Evolutionary conservation across 2,797 vertebrate genomes (phyloP).

Genomic region (Chaenodraco wilsoni): DNA sequence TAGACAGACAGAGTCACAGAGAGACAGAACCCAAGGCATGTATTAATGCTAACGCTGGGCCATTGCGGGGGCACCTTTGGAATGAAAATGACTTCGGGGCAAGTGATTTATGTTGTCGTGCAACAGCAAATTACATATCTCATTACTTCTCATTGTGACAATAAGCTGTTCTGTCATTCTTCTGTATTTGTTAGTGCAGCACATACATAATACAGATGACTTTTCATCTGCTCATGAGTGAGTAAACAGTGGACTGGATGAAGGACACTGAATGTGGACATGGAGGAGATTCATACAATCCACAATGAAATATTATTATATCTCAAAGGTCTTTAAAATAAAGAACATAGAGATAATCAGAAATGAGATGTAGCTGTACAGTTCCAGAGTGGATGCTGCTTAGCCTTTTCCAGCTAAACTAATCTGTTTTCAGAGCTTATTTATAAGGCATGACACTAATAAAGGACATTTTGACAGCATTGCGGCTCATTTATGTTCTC

Average conservation of each 20-base stretch:
- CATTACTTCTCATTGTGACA: conserved; percentile 73
- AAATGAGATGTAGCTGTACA: conserved; percentile 4
- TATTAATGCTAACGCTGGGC: conserved; percentile 34
- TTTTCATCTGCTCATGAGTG: conserved; percentile 47
- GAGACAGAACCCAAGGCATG: conserved; percentile 12
- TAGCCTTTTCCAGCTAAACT: conserved; percentile 27
- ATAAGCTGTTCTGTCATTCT: conserved; percentile 67
- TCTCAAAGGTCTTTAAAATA: background rate
- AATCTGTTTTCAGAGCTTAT: conserved; percentile 32
- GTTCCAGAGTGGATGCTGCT: conserved; percentile 4
- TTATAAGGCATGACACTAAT: conserved; percentile 40
- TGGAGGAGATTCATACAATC: background rate
- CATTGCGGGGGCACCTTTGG: conserved; percentile 44
- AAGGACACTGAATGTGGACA: conserved; percentile 5
- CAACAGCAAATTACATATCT: conserved; percentile 69
- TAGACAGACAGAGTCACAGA: conserved; percentile 4
- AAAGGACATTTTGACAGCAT: conserved; percentile 40
- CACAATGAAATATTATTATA: conserved; percentile 4
- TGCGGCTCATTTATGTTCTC: conserved; percentile 27
- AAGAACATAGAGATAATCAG: conserved; percentile 24
- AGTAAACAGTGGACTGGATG: conserved; percentile 12
- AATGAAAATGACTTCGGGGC: conserved; percentile 44
- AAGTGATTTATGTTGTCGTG: conserved; percentile 69
- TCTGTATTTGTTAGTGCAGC: conserved; percentile 66
- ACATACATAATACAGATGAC: conserved; percentile 69